Base-by-base conservation (phyloP, 2,113 vertebrate genomes). In the Aythya baeri region DNA sequence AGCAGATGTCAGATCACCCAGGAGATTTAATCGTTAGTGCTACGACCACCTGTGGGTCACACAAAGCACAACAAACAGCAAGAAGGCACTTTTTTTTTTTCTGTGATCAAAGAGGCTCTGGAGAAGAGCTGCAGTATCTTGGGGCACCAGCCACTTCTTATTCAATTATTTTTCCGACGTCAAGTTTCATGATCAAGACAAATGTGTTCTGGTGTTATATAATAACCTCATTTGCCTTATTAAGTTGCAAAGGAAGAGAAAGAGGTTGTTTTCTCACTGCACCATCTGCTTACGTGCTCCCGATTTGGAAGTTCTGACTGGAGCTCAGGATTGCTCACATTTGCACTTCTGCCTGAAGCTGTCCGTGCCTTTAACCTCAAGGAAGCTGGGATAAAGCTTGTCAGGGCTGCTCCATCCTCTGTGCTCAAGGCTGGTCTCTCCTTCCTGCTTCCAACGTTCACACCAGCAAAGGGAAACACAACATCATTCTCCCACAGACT, bases 211-310 rank as follows among this genome's bases (percentile, higher is more conserved):
- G 46, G 13, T 86, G 65, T 95, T 95, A 95, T 11, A 86, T 49
- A 95, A 95, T 23, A 83, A 81, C 65, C 44, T 93, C 18, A 90
- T 83, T 90, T 90, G 52, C 88, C 46, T 86, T 78, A 81, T 52
- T 86, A 88, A 94, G 81, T 41, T 61, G 43, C 78, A 88, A 91
- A 74, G 70, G 74, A 92, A 91, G 77, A 91, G 55, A 78, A 86
- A 17, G 93, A 67, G 41, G 59, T 44, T 76, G 58, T 61, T 91
- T 89, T 74, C 44, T 80, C 72, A 62, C 59, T 34, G 68, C 5
- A 62, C 16, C 76, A 75, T 76, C 65, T 92, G 65, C 72, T 94
- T 94, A 58, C 2, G 6, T 83, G 46, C 66, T 46, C 65, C 76
- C 46, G 41, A 93, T 86, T 43, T 86, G 54, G 46, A 90, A 83